Percentiles rank a stretch among this genome's conserved stretches.
Conservation (phyloP, 2,888 invertebrate genomes). For the Aleiodes alternator region DNA sequence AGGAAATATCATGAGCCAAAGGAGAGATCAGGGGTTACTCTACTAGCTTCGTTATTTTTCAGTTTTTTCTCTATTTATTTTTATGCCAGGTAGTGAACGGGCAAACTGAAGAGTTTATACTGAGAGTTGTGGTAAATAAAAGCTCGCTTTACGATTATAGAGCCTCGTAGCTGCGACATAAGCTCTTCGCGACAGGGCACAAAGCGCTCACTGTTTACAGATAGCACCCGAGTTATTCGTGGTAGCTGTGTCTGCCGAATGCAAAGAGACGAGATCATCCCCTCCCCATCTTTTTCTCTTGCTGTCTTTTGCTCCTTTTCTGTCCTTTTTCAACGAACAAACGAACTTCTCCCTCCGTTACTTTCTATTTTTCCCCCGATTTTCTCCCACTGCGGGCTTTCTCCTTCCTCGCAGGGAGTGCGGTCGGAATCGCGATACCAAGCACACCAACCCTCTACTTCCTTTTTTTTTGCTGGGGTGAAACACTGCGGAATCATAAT, state of each 20-base stretch:
- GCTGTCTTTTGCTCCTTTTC: neutral
- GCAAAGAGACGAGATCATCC: slow-evolving; percentile 51
- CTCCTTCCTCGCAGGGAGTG: neutral
- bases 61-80: neutral
- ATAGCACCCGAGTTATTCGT: slow-evolving; percentile 61
- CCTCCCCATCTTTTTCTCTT: neutral
- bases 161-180: slow-evolving; percentile 56
- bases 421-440: slow-evolving; percentile 26
- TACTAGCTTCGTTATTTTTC: slow-evolving; percentile 6
- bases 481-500: slow-evolving; percentile 36
- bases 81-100: neutral
- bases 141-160: slow-evolving; percentile 58
- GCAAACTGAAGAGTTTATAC: slow-evolving; percentile 12
- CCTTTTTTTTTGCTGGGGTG: slow-evolving; percentile 24
- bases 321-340: slow-evolving; percentile 30
- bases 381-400: slow-evolving; percentile 28
- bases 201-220: slow-evolving; percentile 60
- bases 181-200: slow-evolving; percentile 52
- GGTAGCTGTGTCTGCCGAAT: slow-evolving; percentile 56
- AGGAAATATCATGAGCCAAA: slow-evolving; percentile 2
- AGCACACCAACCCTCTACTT: slow-evolving; percentile 17
- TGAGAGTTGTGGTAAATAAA: slow-evolving; percentile 20
- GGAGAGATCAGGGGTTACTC: slow-evolving; percentile 26
- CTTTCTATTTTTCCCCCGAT: slow-evolving; percentile 16
- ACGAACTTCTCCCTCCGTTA: slow-evolving; percentile 41